Conservation (phyloP, 2,113 vertebrate species). For the Brachyhypopomus gauderio region DNA sequence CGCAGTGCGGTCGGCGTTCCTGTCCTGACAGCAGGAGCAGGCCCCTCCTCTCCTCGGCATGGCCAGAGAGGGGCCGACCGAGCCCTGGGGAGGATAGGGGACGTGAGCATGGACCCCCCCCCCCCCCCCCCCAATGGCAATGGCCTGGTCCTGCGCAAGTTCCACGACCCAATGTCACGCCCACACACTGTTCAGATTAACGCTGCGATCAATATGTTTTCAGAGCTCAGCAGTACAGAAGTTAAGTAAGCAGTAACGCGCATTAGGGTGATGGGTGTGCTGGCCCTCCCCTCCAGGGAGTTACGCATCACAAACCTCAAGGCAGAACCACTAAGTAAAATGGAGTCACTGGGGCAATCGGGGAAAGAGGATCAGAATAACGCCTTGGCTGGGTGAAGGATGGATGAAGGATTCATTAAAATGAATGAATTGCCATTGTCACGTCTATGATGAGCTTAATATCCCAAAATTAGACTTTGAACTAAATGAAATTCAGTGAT, state of each 20-base stretch:
- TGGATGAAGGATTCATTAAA: too few relatives aligned
- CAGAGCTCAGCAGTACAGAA: too few relatives aligned
- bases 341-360: too few relatives aligned
- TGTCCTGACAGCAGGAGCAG: neutral
- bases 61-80: neutral
- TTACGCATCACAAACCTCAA: neutral
- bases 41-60: neutral
- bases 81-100: neutral
- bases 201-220: constrained; percentile 1
- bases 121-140: neutral
- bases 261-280: too few relatives aligned
- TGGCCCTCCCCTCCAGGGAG: neutral
- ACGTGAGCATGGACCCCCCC: neutral
- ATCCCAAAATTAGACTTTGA: too few relatives aligned
- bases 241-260: too few relatives aligned
- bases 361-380: too few relatives aligned
- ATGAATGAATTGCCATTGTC: too few relatives aligned
- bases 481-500: too few relatives aligned
- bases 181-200: neutral
- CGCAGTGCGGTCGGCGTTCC: neutral
- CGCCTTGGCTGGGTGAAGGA: too few relatives aligned
- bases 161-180: neutral
- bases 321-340: neutral
- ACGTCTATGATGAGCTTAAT: too few relatives aligned
- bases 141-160: too few relatives aligned